Evolutionary conservation across 2,797 vertebrate genomes (phyloP), one percentile per base, ranked within the genome.

Genomic region (Rhinella marina): DNA sequence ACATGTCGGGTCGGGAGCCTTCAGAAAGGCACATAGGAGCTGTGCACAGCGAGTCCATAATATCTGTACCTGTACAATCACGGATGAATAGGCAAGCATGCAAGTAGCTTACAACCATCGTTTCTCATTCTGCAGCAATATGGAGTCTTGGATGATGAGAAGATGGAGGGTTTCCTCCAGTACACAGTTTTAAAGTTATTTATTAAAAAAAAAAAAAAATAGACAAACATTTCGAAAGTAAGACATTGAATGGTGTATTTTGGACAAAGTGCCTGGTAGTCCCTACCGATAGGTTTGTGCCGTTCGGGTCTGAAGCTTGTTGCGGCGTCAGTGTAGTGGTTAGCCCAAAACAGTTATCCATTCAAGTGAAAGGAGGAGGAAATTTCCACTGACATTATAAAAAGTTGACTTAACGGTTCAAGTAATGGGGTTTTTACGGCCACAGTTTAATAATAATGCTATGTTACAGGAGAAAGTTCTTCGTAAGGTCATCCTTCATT

Each of bases 41-140:
- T 91, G 86, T 93, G 93, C 94, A 95, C 95, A 95, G 94, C 94
- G 91, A 76, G 92, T 86, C 92, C 90, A 90, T 91, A 93, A 92
- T 89, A 90, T 93, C 91, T 80, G 23, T 94, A 95, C 91, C 91
- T 81, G 21, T 94, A 95, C 92, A 94, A 91, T 92, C 92, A 94
- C 93, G 90, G 92, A 93, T 93, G 94, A 93, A 94, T 95, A 96
- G 95, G 95, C 95, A 95, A 2, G 84, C 93, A 95, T 12, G 86
- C 93, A 94, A 93, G 92, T 92, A 92, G 91, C 88, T 93, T 90
- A 81, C 92, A 94, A 95, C 92, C 90, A 92, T 91, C 93, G 93
- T 92, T 91, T 90, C 91, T 90, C 87, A 93, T 91, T 93, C 27
- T 82, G 91, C 92, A 92, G 68, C 81, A 92, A 93, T 94, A 94